A percentile compares a stretch with the other conserved stretches of the same genome.
Conservation (phyloP, 2,113 vertebrate species). For the human region GRCh38 chr1:68141501-68142000, state of each 20-base stretch:
- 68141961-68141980: constrained; percentile 39
- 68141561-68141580: constrained; percentile 68
- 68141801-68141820: constrained; percentile 73
- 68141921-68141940: constrained; percentile 45
- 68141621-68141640: constrained; percentile 74
- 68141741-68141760: constrained; percentile 75
- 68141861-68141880: constrained; percentile 80
- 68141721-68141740: constrained; percentile 74
- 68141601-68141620: constrained; percentile 58
- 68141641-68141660: constrained; percentile 66
- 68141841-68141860: constrained; percentile 46
- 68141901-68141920: constrained; percentile 71
- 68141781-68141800: constrained; percentile 74
- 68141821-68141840: constrained; percentile 65
- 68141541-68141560: constrained; percentile 68
- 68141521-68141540: constrained; percentile 68
- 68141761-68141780: constrained; percentile 69
- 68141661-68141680: constrained; percentile 57
- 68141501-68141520: constrained; percentile 58
- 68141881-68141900: constrained; percentile 66
- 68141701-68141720: constrained; percentile 76
- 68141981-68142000: constrained; percentile 26
- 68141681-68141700: constrained; percentile 73
- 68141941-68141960: constrained; percentile 25
- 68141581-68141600: constrained; percentile 61